Percentiles rank a stretch among this genome's conserved stretches.
Evolutionary conservation across 2,888 invertebrate genomes (phyloP).

Genomic region (Drosophila koepferae): DNA sequence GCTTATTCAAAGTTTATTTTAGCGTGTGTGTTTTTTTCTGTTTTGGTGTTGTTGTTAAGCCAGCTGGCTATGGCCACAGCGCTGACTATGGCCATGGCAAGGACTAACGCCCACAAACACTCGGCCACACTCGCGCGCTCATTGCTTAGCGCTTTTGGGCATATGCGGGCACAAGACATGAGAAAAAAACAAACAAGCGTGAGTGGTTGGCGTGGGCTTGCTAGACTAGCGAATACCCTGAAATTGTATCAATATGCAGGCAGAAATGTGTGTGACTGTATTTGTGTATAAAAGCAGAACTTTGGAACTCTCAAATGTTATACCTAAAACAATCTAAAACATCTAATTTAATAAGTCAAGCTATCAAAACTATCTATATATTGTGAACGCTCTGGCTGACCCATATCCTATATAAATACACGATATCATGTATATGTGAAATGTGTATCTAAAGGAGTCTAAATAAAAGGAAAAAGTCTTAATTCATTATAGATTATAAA

Average conservation of each 20-base stretch:
- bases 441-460: no score
- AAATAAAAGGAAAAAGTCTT: no score
- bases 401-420: no score
- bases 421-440: no score
- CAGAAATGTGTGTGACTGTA: no score
- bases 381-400: no score
- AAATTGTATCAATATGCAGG: not conserved
- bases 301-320: no score
- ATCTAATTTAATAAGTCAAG: no score
- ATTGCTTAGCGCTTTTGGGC: constrained; percentile 59
- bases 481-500: no score
- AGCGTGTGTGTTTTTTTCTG: constrained; percentile 32
- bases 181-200: constrained; percentile 8
- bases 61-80: constrained; percentile 26
- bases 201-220: not conserved
- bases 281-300: no score
- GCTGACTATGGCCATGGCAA: constrained; percentile 25
- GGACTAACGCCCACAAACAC: constrained; percentile 57
- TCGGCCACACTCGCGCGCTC: constrained; percentile 52
- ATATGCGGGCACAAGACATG: constrained; percentile 28
- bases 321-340: no score
- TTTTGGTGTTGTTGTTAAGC: constrained; percentile 34
- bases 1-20: constrained; percentile 80
- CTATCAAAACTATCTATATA: no score
- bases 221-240: not conserved